A percentile compares a stretch with the other conserved stretches of the same genome.
phyloP scores from a whole-genome alignment of 2,113 vertebrate genomes.

The Shinisaurus crocodilurus region DNA sequence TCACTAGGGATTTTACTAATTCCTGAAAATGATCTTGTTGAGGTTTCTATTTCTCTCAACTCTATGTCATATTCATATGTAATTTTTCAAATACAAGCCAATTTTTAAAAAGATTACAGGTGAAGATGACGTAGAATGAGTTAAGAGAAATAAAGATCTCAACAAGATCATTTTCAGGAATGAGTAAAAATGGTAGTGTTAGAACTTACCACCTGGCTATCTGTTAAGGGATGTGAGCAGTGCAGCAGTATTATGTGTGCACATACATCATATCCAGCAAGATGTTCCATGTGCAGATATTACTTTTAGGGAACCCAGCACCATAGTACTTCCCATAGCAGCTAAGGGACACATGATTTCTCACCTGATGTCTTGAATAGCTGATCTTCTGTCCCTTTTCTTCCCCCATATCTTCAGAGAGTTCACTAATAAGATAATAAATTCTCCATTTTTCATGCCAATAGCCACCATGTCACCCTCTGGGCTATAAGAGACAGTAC shows the following conservation, averaged over 20 bases:
- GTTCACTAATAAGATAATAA: slow-evolving; percentile 90
- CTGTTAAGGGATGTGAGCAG: neutral
- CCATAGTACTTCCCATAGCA: slow-evolving; percentile 44
- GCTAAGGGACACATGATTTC: neutral
- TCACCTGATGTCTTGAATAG: slow-evolving; percentile 91
- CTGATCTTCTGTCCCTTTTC: slow-evolving; percentile 91
- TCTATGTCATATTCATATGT: neutral
- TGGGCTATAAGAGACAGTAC: slow-evolving; percentile 89
- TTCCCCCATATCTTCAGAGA: slow-evolving; percentile 96
- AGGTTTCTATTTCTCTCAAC: neutral
- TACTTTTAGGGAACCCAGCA: neutral
- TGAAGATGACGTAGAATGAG: neutral
- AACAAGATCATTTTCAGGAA: neutral
- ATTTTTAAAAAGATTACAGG: neutral
- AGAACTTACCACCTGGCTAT: neutral
- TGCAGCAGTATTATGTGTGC: neutral
- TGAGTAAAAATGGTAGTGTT: neutral
- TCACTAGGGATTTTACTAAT: neutral
- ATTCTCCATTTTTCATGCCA: slow-evolving; percentile 96
- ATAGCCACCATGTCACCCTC: slow-evolving; percentile 96
- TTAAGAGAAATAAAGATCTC: neutral
- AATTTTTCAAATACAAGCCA: neutral
- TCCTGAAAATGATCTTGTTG: neutral
- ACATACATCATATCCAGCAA: neutral
- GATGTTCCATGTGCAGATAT: neutral